Percentiles rank a stretch among this genome's conserved stretches.
These are phyloP conservation scores for Thereva nobilitata DNA, from an alignment of 2,888 invertebrate species.

Conservation along the genomic window DNA sequence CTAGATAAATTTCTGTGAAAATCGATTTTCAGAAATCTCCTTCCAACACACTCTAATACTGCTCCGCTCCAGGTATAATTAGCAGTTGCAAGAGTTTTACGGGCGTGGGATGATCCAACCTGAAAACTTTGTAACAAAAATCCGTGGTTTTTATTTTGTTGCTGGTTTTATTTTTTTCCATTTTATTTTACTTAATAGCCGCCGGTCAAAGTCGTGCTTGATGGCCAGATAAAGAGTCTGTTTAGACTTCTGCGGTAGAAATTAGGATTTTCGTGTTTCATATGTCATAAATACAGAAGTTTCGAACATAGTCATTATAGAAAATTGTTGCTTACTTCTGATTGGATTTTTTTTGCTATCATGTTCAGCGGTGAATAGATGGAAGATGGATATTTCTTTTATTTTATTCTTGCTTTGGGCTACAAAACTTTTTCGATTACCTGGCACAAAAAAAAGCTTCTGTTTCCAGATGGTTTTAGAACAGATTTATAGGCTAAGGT, in stretches of 20 bases:
- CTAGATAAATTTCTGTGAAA: conserved; percentile 18
- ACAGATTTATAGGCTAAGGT: too few species aligned
- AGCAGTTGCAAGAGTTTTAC: conserved; percentile 22
- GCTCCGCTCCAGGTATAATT: conserved; percentile 16
- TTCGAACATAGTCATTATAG: conserved; percentile 29
- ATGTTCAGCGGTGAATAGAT: too few species aligned
- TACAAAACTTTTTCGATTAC: too few species aligned
- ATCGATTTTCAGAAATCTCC: conserved; percentile 32
- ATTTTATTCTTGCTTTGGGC: too few species aligned
- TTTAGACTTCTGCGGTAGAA: conserved; percentile 36
- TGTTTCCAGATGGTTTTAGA: too few species aligned
- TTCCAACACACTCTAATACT: conserved; percentile 11
- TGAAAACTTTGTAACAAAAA: conserved; percentile 33
- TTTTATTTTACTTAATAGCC: conserved; percentile 19
- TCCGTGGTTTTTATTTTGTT: not conserved
- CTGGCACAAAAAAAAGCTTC: too few species aligned
- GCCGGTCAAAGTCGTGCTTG: conserved; percentile 22
- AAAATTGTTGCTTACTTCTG: conserved; percentile 22
- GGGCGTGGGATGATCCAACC: conserved; percentile 31
- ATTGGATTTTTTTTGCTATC: not conserved
- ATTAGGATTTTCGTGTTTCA: conserved; percentile 22
- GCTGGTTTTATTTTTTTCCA: too few species aligned
- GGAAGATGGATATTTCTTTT: too few species aligned
- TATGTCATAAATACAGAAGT: conserved; percentile 25
- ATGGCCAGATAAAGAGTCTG: conserved; percentile 30